phyloP scores from a whole-genome alignment of 2,113 vertebrate species.

The Rhabdomys dilectus region DNA sequence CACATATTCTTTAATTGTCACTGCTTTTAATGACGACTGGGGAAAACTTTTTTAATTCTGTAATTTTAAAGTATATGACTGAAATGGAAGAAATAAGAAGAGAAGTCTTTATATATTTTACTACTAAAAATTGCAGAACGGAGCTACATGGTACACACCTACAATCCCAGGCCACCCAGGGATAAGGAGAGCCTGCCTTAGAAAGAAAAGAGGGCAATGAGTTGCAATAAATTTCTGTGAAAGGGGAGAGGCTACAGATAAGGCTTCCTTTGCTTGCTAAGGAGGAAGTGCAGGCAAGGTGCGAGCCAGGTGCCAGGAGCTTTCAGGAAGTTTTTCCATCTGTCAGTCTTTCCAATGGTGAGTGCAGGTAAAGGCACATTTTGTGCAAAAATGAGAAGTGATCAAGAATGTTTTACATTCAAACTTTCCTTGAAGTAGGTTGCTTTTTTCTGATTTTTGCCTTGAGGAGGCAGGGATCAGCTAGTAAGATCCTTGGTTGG shows the following conservation, averaged over 20 bases:
- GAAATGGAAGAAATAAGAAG: not conserved
- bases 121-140: not conserved
- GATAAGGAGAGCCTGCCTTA: not conserved
- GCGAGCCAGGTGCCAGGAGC: not conserved
- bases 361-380: not conserved
- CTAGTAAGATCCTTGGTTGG: slow-evolving; percentile 69
- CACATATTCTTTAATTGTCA: not conserved
- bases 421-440: not conserved
- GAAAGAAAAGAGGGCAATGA: not conserved
- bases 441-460: slow-evolving; percentile 58
- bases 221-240: not conserved
- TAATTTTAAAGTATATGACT: slow-evolving; percentile 21
- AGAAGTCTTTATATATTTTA: slow-evolving; percentile 41
- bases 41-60: not conserved
- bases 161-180: not conserved
- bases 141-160: not conserved
- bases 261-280: not conserved
- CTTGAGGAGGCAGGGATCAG: not conserved
- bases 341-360: fast-evolving
- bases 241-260: not conserved
- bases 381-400: not conserved
- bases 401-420: not conserved
- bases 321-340: not conserved
- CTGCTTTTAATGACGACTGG: too few species aligned
- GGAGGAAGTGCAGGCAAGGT: not conserved